phyloP scores from a whole-genome alignment of 2,113 vertebrate species.

The Colistium nudipinnis region DNA sequence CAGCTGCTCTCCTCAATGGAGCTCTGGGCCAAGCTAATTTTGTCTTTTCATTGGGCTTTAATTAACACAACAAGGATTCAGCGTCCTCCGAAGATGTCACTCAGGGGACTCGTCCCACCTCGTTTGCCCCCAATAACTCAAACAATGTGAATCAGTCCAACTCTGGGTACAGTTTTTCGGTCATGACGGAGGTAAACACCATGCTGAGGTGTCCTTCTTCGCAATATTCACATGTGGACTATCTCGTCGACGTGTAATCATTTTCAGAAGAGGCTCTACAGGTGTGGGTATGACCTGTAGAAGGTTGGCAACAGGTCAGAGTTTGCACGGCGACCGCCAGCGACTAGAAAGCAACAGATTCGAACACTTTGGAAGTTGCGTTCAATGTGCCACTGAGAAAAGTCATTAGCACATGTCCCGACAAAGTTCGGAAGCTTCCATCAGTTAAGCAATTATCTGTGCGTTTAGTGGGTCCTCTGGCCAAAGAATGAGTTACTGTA shows the following conservation, averaged over 20 bases:
- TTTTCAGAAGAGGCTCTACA: too few relatives aligned
- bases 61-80: conserved; percentile 71
- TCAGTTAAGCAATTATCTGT: neutral
- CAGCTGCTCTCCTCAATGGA: conserved; percentile 25
- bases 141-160: conserved; percentile 38
- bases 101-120: conserved; percentile 62
- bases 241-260: neutral
- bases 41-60: conserved; percentile 66
- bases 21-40: conserved; percentile 53
- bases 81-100: conserved; percentile 56
- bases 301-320: neutral
- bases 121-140: conserved; percentile 52
- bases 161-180: conserved; percentile 7
- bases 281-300: too few relatives aligned
- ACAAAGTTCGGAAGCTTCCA: neutral
- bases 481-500: neutral
- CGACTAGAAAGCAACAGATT: neutral
- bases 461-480: neutral
- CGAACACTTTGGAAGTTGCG: neutral
- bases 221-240: neutral
- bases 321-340: neutral
- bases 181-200: conserved; percentile 31
- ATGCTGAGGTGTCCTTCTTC: conserved; percentile 8
- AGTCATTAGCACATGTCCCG: neutral
- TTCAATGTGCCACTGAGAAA: neutral